These are phyloP conservation scores for Halcyon chelicuti DNA, from an alignment of 2,797 vertebrate genomes.

Conservation along the genomic window DNA sequence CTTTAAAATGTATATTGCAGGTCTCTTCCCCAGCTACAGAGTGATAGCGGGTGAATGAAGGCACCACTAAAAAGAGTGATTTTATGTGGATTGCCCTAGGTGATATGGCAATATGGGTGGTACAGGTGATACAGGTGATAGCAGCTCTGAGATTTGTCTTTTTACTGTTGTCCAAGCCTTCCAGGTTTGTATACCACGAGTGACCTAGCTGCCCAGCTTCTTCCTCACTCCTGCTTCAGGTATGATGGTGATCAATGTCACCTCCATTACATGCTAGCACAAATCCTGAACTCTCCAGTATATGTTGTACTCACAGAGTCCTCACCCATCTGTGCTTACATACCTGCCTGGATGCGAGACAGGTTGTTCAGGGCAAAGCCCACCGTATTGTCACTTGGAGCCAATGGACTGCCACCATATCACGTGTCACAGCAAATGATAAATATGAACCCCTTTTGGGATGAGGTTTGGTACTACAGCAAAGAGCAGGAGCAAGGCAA, in stretches of 20 bases:
- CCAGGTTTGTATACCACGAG: not conserved
- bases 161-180: not conserved
- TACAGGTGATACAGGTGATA: not conserved
- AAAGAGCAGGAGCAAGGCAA: not conserved
- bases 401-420: not conserved
- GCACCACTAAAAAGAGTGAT: not conserved
- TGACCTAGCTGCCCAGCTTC: not conserved
- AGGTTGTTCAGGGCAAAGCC: not conserved
- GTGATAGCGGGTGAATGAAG: not conserved
- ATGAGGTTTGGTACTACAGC: not conserved
- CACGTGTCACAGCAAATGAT: not conserved
- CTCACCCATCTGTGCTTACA: rapidly evolving
- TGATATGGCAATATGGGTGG: too few relatives aligned
- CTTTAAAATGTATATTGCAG: not conserved
- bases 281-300: not conserved
- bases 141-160: rapidly evolving
- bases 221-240: not conserved
- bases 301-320: not conserved
- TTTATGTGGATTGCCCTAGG: not conserved
- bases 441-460: not conserved
- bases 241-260: not conserved
- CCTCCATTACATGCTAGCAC: rapidly evolving
- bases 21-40: too few relatives aligned
- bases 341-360: not conserved
- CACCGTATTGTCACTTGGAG: not conserved